Conservation (phyloP, 2,888 invertebrate genomes). For the Gymnocheta viridis region DNA sequence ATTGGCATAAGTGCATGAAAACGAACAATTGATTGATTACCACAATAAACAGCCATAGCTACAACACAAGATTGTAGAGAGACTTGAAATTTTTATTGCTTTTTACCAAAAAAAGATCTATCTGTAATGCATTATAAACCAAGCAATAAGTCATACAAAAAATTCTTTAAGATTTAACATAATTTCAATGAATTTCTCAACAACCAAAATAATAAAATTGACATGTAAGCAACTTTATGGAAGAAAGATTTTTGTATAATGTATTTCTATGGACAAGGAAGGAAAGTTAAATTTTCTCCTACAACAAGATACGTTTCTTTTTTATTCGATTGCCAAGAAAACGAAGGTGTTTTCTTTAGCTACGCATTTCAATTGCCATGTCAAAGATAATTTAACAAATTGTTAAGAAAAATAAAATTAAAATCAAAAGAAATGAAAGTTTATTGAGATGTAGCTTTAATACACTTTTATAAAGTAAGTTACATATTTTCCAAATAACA, state of each 20-base stretch:
- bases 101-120: conserved; percentile 4
- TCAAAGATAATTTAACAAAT: conserved; percentile 63
- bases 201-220: conserved; percentile 52
- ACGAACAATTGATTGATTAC: conserved; percentile 69
- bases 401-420: conserved; percentile 14
- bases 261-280: conserved; percentile 48
- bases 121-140: conserved; percentile 58
- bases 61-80: conserved; percentile 30
- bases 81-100: conserved; percentile 30
- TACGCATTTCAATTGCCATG: conserved; percentile 68
- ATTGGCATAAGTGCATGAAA: conserved; percentile 52
- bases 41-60: conserved; percentile 42
- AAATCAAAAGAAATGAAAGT: conserved; percentile 37
- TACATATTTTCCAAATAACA: not conserved
- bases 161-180: conserved; percentile 67
- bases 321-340: conserved; percentile 33
- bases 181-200: conserved; percentile 62
- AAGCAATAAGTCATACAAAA: conserved; percentile 64
- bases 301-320: conserved; percentile 30
- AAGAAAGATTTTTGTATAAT: not conserved
- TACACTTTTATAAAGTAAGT: too few species aligned
- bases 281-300: conserved; percentile 67
- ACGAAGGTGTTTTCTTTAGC: conserved; percentile 65
- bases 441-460: conserved; percentile 49
- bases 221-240: conserved; percentile 51